Evolutionary conservation across 2,113 vertebrate genomes (phyloP).

Genomic region (Phalacrocorax aristotelis): DNA sequence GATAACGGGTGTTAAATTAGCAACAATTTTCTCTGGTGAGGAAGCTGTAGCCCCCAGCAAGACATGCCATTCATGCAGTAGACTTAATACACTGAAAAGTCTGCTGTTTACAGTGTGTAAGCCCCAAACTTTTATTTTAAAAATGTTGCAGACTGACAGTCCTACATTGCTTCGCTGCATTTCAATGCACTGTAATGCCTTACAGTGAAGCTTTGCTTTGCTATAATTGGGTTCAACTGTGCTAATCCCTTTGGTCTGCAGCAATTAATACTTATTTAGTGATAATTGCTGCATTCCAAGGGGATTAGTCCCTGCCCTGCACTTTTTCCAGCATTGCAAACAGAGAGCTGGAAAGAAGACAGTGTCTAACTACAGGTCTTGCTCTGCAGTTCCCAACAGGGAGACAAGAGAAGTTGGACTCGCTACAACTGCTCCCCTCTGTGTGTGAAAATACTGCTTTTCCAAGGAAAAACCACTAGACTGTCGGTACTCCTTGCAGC

Average conservation of each 20-base stretch:
- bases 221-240: constrained; percentile 53
- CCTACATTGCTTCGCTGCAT: neutral
- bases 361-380: neutral
- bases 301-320: constrained; percentile 46
- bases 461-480: neutral
- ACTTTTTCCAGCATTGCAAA: constrained; percentile 17
- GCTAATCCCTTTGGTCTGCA: constrained; percentile 63
- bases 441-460: neutral
- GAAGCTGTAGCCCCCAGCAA: constrained; percentile 16
- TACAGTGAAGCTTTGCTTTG: neutral
- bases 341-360: neutral
- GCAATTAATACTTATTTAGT: constrained; percentile 62
- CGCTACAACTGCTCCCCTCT: neutral
- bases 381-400: constrained; percentile 2
- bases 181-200: constrained; percentile 1
- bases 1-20: constrained; percentile 30
- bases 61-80: neutral
- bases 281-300: constrained; percentile 60
- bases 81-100: neutral
- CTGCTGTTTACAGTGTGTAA: constrained; percentile 8
- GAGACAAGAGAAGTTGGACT: neutral
- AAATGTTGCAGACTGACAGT: constrained; percentile 16
- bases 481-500: neutral
- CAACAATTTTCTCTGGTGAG: neutral
- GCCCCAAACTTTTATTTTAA: constrained; percentile 21